Percentiles rank a stretch among this genome's conserved stretches.
Conservation (phyloP, 2,888 invertebrate species). For the Rhingia campestris region DNA sequence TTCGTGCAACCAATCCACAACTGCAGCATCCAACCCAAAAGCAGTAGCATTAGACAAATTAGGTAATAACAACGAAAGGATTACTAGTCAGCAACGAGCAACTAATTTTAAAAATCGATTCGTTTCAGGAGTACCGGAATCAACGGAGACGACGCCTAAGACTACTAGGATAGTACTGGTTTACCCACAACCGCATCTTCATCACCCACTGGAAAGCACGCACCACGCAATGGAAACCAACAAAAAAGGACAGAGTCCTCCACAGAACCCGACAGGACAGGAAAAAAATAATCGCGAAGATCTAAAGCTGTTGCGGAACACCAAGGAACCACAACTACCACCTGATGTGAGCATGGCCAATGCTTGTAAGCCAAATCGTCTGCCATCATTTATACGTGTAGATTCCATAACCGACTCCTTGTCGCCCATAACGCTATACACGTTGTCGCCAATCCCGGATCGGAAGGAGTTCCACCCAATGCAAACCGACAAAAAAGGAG, state of each 20-base stretch:
- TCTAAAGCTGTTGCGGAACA: constrained; percentile 89
- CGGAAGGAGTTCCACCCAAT: too few species aligned
- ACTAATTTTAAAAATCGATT: not conserved
- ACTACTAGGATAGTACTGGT: too few species aligned
- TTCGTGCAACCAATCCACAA: constrained; percentile 37
- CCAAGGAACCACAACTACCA: constrained; percentile 88
- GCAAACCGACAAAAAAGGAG: too few species aligned
- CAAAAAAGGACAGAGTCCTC: constrained; percentile 92
- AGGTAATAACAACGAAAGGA: constrained; percentile 43
- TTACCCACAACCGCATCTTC: constrained; percentile 59
- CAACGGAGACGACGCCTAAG: constrained; percentile 61
- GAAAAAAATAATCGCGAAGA: constrained; percentile 92
- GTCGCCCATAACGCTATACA: too few species aligned
- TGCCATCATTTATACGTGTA: constrained; percentile 77
- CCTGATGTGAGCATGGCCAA: constrained; percentile 83
- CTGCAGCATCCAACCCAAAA: constrained; percentile 30
- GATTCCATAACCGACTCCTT: too few species aligned
- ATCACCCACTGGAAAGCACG: too few species aligned
- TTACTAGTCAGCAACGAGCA: constrained; percentile 4
- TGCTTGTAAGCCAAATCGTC: constrained; percentile 77
- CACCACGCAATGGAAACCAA: too few species aligned
- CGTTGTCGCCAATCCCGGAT: too few species aligned
- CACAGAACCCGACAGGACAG: constrained; percentile 90
- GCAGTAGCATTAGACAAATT: constrained; percentile 38
- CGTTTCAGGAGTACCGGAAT: constrained; percentile 46